Conservation (phyloP, 2,113 vertebrate species). For the Stictonetta naevosa region DNA sequence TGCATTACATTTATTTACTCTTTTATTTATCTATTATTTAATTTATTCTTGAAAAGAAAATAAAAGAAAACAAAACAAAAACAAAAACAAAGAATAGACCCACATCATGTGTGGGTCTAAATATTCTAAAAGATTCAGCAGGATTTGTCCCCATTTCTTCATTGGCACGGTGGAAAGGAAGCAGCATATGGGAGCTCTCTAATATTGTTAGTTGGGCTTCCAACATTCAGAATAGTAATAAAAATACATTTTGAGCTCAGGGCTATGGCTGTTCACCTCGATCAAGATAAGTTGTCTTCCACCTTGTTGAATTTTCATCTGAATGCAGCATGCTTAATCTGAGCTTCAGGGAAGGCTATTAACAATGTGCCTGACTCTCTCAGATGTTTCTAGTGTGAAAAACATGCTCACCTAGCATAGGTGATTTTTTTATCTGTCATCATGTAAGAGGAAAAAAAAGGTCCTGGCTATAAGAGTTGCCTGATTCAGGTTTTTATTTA, state of each 20-base stretch:
- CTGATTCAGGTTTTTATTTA: not conserved
- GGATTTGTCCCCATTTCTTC: not conserved
- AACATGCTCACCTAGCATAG: not conserved
- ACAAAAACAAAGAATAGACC: not conserved
- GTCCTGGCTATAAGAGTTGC: not conserved
- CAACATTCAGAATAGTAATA: conserved; percentile 5
- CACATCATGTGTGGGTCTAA: not conserved
- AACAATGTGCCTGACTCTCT: conserved; percentile 1
- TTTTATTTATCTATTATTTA: not conserved
- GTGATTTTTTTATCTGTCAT: not conserved
- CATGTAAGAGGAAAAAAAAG: not conserved
- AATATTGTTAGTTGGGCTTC: not conserved
- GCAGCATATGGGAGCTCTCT: not conserved
- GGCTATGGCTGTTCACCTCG: conserved; percentile 60
- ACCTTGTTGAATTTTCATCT: conserved; percentile 57
- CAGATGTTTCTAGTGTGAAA: not conserved
- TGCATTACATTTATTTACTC: not conserved
- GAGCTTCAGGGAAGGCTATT: conserved; percentile 23
- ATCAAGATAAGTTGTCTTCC: conserved; percentile 44
- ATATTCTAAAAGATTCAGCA: not conserved
- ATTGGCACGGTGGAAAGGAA: not conserved
- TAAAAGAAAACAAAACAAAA: not conserved
- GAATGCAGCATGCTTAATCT: conserved; percentile 28
- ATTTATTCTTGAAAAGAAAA: not conserved
- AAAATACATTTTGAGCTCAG: conserved; percentile 44